These are phyloP conservation scores for Pygmarrhopalites habei DNA, from an alignment of 1,140 invertebrate genomes.

Conservation along the genomic window DNA sequence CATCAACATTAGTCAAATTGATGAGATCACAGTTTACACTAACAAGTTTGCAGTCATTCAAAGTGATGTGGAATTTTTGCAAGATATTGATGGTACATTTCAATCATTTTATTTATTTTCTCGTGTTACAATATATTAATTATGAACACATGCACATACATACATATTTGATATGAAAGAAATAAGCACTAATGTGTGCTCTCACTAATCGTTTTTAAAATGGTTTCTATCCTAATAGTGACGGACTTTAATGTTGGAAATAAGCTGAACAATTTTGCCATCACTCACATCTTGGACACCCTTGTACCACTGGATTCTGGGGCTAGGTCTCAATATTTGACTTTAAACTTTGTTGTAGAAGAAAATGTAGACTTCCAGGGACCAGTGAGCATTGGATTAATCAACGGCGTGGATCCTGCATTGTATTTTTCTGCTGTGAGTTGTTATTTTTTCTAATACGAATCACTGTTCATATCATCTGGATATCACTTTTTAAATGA, in stretches of 20 bases:
- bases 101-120: neutral
- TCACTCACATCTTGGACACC: neutral
- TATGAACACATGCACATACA: too few species aligned
- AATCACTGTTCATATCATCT: neutral
- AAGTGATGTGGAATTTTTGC: neutral
- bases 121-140: neutral
- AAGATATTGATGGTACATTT: neutral
- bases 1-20: neutral
- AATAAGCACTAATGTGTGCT: too few species aligned
- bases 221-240: too few species aligned
- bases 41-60: neutral
- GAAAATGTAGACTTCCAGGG: neutral
- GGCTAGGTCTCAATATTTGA: neutral
- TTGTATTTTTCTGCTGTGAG: neutral
- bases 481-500: neutral
- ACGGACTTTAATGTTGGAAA: neutral
- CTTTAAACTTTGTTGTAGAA: neutral
- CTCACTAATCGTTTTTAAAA: neutral
- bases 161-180: too few species aligned
- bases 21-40: neutral
- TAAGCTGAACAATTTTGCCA: neutral
- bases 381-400: neutral
- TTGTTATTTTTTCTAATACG: neutral
- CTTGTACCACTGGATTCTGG: neutral
- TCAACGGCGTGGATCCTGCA: neutral